A percentile compares a stretch with the other conserved stretches of the same genome.
Conservation (phyloP, 92 coral and sea anemone species). For the Nematostella vectensis region DNA sequence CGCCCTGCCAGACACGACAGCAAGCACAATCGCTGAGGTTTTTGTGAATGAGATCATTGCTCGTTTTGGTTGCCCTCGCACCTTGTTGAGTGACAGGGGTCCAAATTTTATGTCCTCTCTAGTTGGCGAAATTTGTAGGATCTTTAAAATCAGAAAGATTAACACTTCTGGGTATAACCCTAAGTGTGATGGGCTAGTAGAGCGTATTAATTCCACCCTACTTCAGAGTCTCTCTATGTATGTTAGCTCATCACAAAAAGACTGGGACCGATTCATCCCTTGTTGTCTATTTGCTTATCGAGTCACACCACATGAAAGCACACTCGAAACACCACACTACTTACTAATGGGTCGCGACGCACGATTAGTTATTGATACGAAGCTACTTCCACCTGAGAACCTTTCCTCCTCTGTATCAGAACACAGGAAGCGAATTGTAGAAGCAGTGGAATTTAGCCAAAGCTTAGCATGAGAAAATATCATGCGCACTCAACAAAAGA, state of each 20-base stretch:
- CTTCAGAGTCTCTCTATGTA: neutral
- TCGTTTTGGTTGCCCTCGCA: neutral
- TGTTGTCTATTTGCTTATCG: neutral
- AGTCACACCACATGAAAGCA: neutral
- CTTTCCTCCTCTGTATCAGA: too few species aligned
- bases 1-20: neutral
- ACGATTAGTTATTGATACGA: too few species aligned
- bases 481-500: too few species aligned
- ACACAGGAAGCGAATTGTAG: too few species aligned
- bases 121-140: neutral
- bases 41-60: neutral
- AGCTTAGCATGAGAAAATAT: too few species aligned
- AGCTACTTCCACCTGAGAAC: too few species aligned
- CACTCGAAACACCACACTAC: neutral
- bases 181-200: neutral
- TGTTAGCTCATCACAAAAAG: neutral
- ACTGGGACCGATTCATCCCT: neutral
- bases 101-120: neutral
- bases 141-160: neutral
- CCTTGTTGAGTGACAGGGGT: neutral
- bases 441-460: too few species aligned
- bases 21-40: neutral
- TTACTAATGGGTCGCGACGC: neutral
- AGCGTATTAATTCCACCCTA: neutral
- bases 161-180: neutral